phyloP scores from a whole-genome alignment of 2,113 vertebrate species.

The Strix uralensis region DNA sequence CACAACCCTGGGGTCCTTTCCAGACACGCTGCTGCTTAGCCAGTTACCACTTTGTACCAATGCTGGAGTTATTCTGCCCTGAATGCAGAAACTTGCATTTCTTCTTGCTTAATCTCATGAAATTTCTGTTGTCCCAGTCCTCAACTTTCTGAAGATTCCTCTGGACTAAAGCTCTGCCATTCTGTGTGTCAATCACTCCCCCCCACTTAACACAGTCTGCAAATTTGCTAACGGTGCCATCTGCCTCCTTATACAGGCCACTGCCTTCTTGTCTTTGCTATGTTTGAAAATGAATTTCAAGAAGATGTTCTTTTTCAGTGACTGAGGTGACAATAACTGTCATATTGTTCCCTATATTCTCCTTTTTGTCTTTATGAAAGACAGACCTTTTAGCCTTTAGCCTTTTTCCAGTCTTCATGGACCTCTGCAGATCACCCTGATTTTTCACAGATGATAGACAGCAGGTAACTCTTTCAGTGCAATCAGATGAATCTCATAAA shows the following conservation, averaged over 20 bases:
- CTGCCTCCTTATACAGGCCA: conserved; percentile 56
- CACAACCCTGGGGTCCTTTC: background rate
- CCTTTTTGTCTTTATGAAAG: background rate
- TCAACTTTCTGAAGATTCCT: conserved; percentile 36
- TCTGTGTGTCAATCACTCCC: conserved; percentile 52
- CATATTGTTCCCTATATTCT: background rate
- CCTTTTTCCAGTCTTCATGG: background rate
- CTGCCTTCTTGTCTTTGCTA: conserved; percentile 31
- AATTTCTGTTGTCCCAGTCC: background rate
- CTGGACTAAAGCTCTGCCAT: conserved; percentile 50
- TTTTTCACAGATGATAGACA: background rate
- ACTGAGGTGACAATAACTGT: conserved; percentile 12
- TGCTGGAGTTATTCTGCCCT: background rate
- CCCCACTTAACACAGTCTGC: conserved; percentile 53
- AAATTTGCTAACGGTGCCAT: conserved; percentile 65
- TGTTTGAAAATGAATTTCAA: conserved; percentile 27
- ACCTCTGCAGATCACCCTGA: background rate
- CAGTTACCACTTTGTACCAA: background rate
- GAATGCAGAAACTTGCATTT: background rate
- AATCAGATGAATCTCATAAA: background rate
- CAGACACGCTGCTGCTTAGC: background rate
- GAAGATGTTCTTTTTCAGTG: conserved; percentile 61
- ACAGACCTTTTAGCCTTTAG: background rate
- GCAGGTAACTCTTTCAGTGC: background rate
- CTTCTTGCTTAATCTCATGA: background rate